These are phyloP conservation scores for Spheniscus humboldti DNA, from an alignment of 2,797 vertebrate genomes.

Conservation along the genomic window DNA sequence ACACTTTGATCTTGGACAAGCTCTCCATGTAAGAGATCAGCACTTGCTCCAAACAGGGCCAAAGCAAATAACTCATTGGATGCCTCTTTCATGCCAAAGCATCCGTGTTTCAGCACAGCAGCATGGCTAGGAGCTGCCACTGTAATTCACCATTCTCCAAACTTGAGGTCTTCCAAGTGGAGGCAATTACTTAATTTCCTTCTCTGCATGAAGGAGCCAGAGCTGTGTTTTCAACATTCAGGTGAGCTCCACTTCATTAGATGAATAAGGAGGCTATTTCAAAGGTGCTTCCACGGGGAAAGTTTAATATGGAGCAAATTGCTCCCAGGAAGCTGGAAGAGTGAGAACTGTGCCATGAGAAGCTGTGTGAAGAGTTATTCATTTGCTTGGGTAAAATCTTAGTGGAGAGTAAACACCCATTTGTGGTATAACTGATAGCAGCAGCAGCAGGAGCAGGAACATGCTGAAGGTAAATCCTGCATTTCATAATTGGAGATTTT, in stretches of 20 bases:
- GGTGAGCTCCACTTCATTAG: not conserved
- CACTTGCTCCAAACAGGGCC: not conserved
- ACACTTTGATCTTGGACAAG: not conserved
- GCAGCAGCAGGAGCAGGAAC: not conserved
- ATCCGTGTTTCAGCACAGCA: not conserved
- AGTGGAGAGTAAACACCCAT: not conserved
- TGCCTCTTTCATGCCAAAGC: not conserved
- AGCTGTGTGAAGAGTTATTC: not conserved
- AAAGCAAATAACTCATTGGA: not conserved
- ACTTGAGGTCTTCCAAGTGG: not conserved
- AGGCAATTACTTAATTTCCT: not conserved
- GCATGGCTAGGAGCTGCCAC: not conserved
- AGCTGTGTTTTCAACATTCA: not conserved
- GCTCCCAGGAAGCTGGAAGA: not conserved
- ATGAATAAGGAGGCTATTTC: not conserved
- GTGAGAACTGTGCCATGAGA: not conserved
- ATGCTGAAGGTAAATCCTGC: not conserved
- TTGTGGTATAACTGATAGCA: not conserved
- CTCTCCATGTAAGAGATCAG: not conserved
- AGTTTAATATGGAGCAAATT: not conserved
- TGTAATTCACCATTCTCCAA: not conserved
- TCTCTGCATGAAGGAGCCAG: not conserved
- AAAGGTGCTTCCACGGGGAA: not conserved
- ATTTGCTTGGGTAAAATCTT: not conserved
- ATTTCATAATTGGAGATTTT: not conserved